Evolutionary conservation across 2,888 invertebrate genomes (phyloP).

Genomic region (Gari tellinella): DNA sequence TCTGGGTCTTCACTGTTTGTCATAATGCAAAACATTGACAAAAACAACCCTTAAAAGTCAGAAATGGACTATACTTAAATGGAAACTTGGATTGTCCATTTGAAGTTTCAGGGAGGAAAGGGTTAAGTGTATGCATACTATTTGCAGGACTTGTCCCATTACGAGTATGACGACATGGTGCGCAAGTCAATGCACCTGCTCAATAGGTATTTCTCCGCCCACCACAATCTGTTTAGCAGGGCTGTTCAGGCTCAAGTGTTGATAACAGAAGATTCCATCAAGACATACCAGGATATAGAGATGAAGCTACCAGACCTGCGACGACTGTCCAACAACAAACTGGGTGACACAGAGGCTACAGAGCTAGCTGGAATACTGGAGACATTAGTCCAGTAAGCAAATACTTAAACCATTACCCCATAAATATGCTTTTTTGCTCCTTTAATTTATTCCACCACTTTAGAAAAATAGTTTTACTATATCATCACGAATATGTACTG

Average conservation of each 20-base stretch:
- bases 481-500: too few relatives aligned
- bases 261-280: constrained; percentile 75
- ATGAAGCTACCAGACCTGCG: constrained; percentile 69
- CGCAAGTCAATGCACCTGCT: constrained; percentile 80
- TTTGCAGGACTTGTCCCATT: constrained; percentile 79
- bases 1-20: too few relatives aligned
- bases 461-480: too few relatives aligned
- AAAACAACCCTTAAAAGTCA: too few relatives aligned
- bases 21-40: too few relatives aligned
- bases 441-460: too few relatives aligned
- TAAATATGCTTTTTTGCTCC: too few relatives aligned
- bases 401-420: too few relatives aligned
- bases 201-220: constrained; percentile 78
- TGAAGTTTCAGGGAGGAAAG: too few relatives aligned
- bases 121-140: background rate
- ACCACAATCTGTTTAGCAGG: constrained; percentile 76
- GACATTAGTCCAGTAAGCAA: background rate
- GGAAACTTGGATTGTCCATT: too few relatives aligned
- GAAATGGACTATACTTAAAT: too few relatives aligned
- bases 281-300: constrained; percentile 67
- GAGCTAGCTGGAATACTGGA: constrained; percentile 71
- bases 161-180: constrained; percentile 82
- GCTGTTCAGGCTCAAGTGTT: constrained; percentile 82
- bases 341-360: constrained; percentile 70
- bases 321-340: constrained; percentile 72